Evolutionary conservation across 2,797 vertebrate genomes (phyloP).

Genomic region (Numenius phaeopus): DNA sequence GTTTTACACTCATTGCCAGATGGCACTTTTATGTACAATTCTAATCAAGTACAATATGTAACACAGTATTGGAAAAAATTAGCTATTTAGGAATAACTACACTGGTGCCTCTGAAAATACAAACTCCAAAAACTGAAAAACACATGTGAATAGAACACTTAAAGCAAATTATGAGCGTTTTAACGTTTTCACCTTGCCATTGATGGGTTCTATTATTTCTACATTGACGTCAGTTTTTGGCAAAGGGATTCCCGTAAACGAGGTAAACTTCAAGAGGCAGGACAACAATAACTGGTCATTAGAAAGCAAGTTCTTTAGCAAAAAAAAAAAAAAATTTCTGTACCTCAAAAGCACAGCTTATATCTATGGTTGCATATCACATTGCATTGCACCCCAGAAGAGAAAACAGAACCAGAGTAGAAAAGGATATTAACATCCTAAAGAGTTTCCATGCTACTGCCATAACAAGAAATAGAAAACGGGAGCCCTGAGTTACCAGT

Average conservation of each 20-base stretch:
- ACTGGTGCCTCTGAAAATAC: background rate
- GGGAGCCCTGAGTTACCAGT: background rate
- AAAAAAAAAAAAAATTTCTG: background rate
- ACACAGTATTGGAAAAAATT: background rate
- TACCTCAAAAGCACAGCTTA: background rate
- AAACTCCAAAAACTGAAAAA: background rate
- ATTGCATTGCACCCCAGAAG: background rate
- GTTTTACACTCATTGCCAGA: background rate
- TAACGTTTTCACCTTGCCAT: background rate
- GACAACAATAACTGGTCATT: background rate
- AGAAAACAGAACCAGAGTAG: background rate
- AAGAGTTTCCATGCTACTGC: background rate
- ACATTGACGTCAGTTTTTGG: background rate
- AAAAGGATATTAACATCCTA: background rate
- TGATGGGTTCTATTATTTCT: background rate
- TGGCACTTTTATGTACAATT: background rate
- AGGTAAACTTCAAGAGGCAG: background rate
- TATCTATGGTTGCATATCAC: background rate
- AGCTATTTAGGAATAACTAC: background rate
- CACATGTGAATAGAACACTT: background rate
- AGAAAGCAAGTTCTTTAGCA: background rate
- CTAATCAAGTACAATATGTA: background rate
- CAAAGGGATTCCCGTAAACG: background rate
- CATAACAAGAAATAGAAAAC: background rate
- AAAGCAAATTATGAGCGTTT: background rate